A percentile compares a stretch with the other conserved stretches of the same genome.
These are phyloP conservation scores for Liodrosophila aerea DNA, from an alignment of 2,888 invertebrate genomes.

Conservation along the genomic window DNA sequence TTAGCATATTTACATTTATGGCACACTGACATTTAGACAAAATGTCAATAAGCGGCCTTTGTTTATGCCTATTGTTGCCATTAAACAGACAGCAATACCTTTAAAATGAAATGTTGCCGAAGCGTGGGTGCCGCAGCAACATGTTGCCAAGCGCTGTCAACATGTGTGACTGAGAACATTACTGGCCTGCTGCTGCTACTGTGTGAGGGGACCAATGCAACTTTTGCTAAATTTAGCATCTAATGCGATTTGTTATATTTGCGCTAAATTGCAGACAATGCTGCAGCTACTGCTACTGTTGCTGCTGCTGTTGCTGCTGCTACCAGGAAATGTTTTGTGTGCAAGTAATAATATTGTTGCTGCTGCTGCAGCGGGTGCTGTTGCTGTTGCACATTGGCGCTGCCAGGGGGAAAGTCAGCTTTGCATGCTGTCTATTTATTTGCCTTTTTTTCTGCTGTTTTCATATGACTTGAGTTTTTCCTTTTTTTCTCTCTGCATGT, in stretches of 20 bases:
- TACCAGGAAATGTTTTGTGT: conserved; percentile 66
- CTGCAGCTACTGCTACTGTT: conserved; percentile 20
- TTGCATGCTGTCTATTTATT: conserved; percentile 49
- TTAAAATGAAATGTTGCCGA: conserved; percentile 35
- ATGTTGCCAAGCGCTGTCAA: conserved; percentile 49
- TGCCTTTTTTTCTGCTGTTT: conserved; percentile 24
- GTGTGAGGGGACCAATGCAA: conserved; percentile 16
- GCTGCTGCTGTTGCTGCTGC: conserved; percentile 21
- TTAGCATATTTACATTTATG: conserved; percentile 42
- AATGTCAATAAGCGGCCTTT: conserved; percentile 70
- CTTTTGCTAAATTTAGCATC: conserved; percentile 70
- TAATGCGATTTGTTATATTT: conserved; percentile 74
- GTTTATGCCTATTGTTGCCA: conserved; percentile 34
- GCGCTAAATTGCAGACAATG: conserved; percentile 67
- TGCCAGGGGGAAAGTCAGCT: conserved; percentile 25
- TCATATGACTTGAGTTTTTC: conserved; percentile 57
- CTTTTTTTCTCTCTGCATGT: conserved; percentile 35
- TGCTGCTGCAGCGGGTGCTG: conserved; percentile 53
- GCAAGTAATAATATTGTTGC: conserved; percentile 60
- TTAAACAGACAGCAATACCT: conserved; percentile 60
- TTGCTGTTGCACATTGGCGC: conserved; percentile 42
- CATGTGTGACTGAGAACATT: conserved; percentile 46
- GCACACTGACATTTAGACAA: conserved; percentile 66
- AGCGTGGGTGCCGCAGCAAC: conserved; percentile 49
- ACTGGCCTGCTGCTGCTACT: conserved; percentile 13